These are phyloP conservation scores for Crocodylus rhombifer DNA, from an alignment of 2,797 vertebrate genomes.

Conservation along the genomic window DNA sequence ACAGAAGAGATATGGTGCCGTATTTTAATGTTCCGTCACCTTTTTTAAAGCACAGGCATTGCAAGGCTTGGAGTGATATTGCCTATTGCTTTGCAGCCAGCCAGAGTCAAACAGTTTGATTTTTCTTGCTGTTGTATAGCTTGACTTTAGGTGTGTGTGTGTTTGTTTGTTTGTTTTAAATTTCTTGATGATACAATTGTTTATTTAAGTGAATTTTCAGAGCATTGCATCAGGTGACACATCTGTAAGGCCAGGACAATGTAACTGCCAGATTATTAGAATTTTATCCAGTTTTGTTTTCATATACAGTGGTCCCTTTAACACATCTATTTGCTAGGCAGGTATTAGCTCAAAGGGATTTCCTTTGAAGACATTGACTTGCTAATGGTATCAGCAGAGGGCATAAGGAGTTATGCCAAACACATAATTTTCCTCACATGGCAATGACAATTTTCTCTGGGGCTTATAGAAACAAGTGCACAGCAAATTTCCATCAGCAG, in stretches of 20 bases:
- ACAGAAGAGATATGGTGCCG: accelerated
- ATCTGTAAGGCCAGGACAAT: not conserved
- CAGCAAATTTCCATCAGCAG: not conserved
- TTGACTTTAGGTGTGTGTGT: not conserved
- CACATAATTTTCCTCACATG: not conserved
- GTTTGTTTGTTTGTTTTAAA: not conserved
- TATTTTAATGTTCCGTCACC: accelerated
- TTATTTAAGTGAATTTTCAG: not conserved
- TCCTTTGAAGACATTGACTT: not conserved
- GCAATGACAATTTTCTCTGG: slow-evolving; percentile 2
- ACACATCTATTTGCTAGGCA: not conserved
- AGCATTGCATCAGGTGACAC: not conserved
- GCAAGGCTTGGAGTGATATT: not conserved
- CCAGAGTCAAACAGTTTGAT: not conserved
- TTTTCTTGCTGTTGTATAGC: not conserved
- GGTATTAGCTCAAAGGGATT: not conserved
- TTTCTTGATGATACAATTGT: not conserved
- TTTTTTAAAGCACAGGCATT: accelerated
- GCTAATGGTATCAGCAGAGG: not conserved
- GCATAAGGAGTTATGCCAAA: not conserved
- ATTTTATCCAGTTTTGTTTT: not conserved
- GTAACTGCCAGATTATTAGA: not conserved
- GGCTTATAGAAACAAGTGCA: not conserved
- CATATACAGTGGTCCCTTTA: not conserved
- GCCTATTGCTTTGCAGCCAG: accelerated